Base-by-base conservation (phyloP, 2,888 invertebrate species). In the Ectropis crepuscularia region DNA sequence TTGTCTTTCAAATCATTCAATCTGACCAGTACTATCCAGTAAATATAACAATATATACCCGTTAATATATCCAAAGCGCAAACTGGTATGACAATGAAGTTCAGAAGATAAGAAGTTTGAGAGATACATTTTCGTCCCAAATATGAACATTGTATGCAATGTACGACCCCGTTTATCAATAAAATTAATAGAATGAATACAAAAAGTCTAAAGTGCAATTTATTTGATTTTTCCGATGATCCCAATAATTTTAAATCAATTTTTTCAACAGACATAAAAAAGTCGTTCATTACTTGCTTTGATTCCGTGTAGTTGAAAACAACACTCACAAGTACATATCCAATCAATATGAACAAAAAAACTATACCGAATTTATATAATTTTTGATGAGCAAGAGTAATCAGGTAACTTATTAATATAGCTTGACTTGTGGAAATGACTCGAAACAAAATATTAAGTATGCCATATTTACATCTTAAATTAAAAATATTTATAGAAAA, bases 11-110 rank as follows among this genome's bases (percentile, higher is more conserved):
- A 48, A 9, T 16, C 11, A 8, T 46, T 55, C 5, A 55, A 16
- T n/a, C 55, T 55, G 38, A 7, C 41, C 37, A 55, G 5, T 16
- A 55, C 55, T 39, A 39, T 10, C n/a, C 48, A 48, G 7, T 46
- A 55, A 1, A 55, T 38, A 39, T n/a, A 55, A 39, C 47, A 48
- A n/a, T 48, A 39, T 37, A 12, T 47, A 9, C 16, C 6, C 10
- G 41, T n/a, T 10, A 39, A 6, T 7, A 48, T 9, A 16, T 55
- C 55, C 6, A 10, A 37, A 10, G 47, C 38, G 28, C 16, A 55
- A 9, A 55, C 6, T 0, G 55, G 47, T 0, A 55, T 6, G 41
- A 39, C 2, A 41, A 5, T n/a, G 5, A 43, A n/a, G n/a, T n/a
- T n/a, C n/a, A n/a, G n/a, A n/a, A n/a, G n/a, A n/a, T n/a, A n/a